Evolutionary conservation across 2,113 vertebrate genomes (phyloP), one percentile per base, ranked within the genome.

Genomic region (Phaethornis superciliosus): DNA sequence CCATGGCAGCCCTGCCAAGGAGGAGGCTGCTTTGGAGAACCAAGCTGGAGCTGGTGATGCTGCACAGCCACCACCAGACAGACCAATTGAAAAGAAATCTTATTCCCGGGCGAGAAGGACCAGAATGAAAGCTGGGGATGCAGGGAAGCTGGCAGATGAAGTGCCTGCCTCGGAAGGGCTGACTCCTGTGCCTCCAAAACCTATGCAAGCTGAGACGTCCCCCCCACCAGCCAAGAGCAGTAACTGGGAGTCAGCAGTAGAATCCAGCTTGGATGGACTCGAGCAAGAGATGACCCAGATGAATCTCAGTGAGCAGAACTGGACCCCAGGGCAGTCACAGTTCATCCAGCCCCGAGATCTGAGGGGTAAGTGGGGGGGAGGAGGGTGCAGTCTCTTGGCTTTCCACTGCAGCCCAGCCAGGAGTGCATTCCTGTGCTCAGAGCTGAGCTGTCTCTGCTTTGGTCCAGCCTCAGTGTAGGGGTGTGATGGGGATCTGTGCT

Each of bases 51-150:
- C 89, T 56, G 67, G 96, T 5, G 97, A 98, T 0, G n/a, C 90
- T 12, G 81, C 72, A 2, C 97, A 97, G 70, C 91, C 97, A 0
- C 95, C 97, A 1, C 96, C 98, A 0, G 99, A 99, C 96, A 98
- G 98, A 81, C 99, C 98, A 0, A 84, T 99, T 9, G 99, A 99
- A 91, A 98, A 99, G 90, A 99, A 99, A 81, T 99, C 99, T 9
- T 99, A 99, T 87, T 98, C 99, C 5, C 98, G 98, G 69, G 99
- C 97, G 19, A 98, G 99, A 90, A 98, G 99, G 97, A 99, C 98
- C 95, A 98, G 99, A 81, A 97, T 98, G 37, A 99, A 99, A 74
- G 98, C 98, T n/a, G 97, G 98, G 3, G 99, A 99, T 28, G 95
- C 98, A 0, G 98, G 98, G 79, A 99, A 99, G 90, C 96, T 98